Evolutionary conservation across 2,113 vertebrate species (phyloP), one percentile per base, ranked within the genome.

Genomic region (Gymnocephalus cernua): DNA sequence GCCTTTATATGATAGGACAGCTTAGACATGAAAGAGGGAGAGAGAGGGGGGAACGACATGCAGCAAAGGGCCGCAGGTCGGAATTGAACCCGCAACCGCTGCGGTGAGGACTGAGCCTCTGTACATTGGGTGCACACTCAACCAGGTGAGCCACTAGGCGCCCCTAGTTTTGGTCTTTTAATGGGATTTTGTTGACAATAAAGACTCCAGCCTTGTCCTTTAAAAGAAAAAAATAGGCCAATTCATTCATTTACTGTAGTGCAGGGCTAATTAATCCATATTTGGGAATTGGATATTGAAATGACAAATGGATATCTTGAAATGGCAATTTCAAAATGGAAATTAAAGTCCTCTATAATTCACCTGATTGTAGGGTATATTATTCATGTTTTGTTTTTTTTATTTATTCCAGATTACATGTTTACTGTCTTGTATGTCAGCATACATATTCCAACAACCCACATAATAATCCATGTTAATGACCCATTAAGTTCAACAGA

Each of bases 401-500:
- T n/a, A n/a, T n/a, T n/a, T n/a, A n/a, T n/a, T n/a, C n/a, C n/a
- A n/a, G n/a, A n/a, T n/a, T n/a, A n/a, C n/a, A n/a, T n/a, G n/a
- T n/a, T n/a, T n/a, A n/a, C n/a, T n/a, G n/a, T 67, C 3, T 54
- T 57, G 11, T 6, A 25, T 44, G 62, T 61, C 61, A 47, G 19
- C 32, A 65, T 47, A 32, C 35, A 29, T 53, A 56, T 48, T 47
- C 32, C 19, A 67, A 18, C 25, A 23, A 38, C 3, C 18, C 16
- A 15, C 35, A 38, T 38, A 7, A 1, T 38, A 32, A 73, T 35
- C 63, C 48, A n/a, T 54, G 54, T 74, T 57, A 74, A 71, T 66
- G 25, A 75, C 12, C 51, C n/a, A 8, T 58, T 82, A 8, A 58
- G 23, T 83, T 81, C 64, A 44, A 65, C 79, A 47, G 9, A 68